Evolutionary conservation across 2,888 invertebrate species (phyloP).

Genomic region (Candidula unifasciata): DNA sequence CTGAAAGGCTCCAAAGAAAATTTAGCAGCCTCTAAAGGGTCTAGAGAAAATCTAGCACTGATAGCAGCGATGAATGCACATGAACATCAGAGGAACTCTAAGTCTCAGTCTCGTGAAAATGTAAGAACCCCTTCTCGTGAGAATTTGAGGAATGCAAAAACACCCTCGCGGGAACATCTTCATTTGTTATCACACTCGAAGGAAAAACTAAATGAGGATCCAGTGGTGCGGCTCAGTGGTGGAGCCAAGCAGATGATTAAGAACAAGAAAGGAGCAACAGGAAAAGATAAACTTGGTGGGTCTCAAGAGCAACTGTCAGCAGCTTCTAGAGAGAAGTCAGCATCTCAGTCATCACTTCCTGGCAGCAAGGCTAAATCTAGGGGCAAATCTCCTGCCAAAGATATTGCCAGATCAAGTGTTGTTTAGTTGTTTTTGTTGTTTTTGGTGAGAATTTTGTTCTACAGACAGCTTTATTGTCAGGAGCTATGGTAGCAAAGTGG

Average conservation of each 20-base stretch:
- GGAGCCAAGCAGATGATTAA: conserved; percentile 38
- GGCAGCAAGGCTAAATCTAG: background rate
- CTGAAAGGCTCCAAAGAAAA: conserved; percentile 38
- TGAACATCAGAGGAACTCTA: conserved; percentile 26
- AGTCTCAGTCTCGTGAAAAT: conserved; percentile 32
- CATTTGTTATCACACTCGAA: conserved; percentile 13
- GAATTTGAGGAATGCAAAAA: conserved; percentile 43
- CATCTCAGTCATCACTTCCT: conserved; percentile 41
- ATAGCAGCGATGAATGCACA: conserved; percentile 25
- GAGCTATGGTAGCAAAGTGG: too few relatives aligned
- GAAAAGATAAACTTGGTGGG: conserved; percentile 22
- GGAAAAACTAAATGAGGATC: conserved; percentile 27
- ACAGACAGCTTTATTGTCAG: too few relatives aligned
- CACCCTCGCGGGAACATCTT: conserved; percentile 43
- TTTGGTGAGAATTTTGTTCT: too few relatives aligned
- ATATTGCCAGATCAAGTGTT: background rate
- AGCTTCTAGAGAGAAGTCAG: conserved; percentile 15
- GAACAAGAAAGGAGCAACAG: conserved; percentile 23
- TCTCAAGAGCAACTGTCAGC: conserved; percentile 34
- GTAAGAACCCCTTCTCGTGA: conserved; percentile 35
- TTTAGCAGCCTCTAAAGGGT: conserved; percentile 24
- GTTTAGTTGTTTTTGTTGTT: conserved; percentile 1
- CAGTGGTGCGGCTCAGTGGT: conserved; percentile 19
- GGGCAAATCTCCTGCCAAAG: conserved; percentile 32
- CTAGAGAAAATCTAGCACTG: conserved; percentile 41